Percentiles rank a stretch among this genome's conserved stretches.
Evolutionary conservation across 1,140 invertebrate species (phyloP).

Genomic region (Belonocnema kinseyi): DNA sequence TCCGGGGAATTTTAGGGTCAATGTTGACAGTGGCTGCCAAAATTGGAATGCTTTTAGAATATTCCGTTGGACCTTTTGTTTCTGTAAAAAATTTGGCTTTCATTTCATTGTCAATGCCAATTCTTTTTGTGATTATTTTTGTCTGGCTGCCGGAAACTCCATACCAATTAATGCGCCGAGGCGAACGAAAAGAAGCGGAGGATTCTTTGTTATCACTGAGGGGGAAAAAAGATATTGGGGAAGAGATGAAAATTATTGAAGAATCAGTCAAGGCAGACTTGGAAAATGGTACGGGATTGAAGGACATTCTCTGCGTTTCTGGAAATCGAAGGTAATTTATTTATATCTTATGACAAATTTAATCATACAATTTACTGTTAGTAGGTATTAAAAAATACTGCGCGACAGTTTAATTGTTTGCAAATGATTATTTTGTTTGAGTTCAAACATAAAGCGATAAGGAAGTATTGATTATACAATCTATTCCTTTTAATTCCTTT

Average conservation of each 20-base stretch:
- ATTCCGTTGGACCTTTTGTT: conserved; percentile 79
- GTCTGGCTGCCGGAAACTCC: conserved; percentile 85
- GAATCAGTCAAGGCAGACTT: conserved; percentile 76
- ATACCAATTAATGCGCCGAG: conserved; percentile 79
- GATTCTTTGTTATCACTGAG: conserved; percentile 77
- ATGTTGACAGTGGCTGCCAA: conserved; percentile 76
- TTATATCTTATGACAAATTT: not conserved
- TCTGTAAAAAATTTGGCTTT: conserved; percentile 76
- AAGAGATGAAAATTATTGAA: conserved; percentile 79
- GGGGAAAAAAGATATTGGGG: conserved; percentile 76
- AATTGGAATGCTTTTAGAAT: conserved; percentile 81
- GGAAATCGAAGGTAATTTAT: conserved; percentile 75
- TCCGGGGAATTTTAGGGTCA: conserved; percentile 81
- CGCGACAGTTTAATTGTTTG: no score
- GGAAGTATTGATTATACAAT: no score
- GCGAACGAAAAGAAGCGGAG: conserved; percentile 76
- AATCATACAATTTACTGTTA: no score
- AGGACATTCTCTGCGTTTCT: conserved; percentile 76
- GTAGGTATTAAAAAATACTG: no score
- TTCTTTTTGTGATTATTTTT: conserved; percentile 78
- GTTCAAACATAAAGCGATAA: no score
- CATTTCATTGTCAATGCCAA: conserved; percentile 74
- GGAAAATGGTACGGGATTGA: conserved; percentile 75
- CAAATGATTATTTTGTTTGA: no score
- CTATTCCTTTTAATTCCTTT: no score